Percentiles rank a stretch among this genome's conserved stretches.
These are phyloP conservation scores for Elephas maximus DNA, from an alignment of 2,113 vertebrate genomes.

Conservation along the genomic window DNA sequence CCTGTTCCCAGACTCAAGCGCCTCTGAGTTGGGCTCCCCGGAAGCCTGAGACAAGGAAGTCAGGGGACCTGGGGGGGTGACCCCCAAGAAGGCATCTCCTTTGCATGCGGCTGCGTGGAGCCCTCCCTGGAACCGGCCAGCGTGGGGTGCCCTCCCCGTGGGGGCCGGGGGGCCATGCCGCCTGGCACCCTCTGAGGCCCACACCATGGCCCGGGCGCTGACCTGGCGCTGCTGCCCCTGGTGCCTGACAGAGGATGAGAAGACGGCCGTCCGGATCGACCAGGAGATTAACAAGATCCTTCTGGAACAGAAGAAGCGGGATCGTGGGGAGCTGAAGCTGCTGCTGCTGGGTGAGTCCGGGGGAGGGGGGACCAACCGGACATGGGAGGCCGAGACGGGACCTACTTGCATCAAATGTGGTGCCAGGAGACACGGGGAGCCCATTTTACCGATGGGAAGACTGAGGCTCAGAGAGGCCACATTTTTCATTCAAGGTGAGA, in stretches of 20 bases:
- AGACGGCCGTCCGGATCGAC: conserved; percentile 87
- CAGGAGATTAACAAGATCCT: conserved; percentile 92
- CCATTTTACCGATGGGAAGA: background rate
- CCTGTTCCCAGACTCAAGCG: background rate
- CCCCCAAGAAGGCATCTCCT: background rate
- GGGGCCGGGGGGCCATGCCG: conserved; percentile 39
- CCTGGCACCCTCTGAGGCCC: background rate
- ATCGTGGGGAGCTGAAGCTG: conserved; percentile 92
- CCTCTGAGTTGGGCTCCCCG: accelerated
- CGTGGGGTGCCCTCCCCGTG: background rate
- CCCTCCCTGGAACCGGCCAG: background rate
- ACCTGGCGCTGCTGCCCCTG: conserved; percentile 88
- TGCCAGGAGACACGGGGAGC: background rate
- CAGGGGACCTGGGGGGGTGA: background rate
- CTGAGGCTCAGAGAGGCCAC: background rate
- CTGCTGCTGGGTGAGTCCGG: conserved; percentile 91
- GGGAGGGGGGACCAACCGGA: no score
- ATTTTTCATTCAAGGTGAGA: background rate
- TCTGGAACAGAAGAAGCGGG: conserved; percentile 90
- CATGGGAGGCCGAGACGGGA: accelerated
- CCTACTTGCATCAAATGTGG: background rate
- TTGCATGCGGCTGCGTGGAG: background rate
- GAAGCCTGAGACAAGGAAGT: background rate
- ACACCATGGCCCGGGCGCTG: conserved; percentile 78
- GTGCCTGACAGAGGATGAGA: conserved; percentile 92